Evolutionary conservation across 2,888 invertebrate species (phyloP), one percentile per base, ranked within the genome.

Genomic region (Boloria euphrosyne): DNA sequence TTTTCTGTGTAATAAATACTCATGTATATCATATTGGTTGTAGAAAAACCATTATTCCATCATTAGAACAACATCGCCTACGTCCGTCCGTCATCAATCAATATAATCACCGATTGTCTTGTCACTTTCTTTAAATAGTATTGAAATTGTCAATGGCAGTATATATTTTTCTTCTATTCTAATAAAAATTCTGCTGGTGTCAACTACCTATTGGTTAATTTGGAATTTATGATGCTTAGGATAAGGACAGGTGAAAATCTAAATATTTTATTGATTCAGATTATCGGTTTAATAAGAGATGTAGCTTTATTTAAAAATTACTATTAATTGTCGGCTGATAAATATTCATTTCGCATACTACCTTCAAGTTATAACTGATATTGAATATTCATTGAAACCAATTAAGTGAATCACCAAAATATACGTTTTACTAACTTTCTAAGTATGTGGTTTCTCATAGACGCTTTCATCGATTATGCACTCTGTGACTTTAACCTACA

Each of bases 91-190:
- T 77, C 78, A 84, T 90, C 82, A 75, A 88, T 90, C 88, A 86
- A 76, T 79, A 78, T 87, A 85, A 88, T 86, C 80, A 82, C 77
- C 83, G 74, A 87, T 88, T 87, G 87, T 87, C 75, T 78, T 81
- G 80, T 80, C 80, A 76, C 68, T 67, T 51, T 66, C 67, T 72
- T 72, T 70, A 66, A 72, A 69, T 69, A 49, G 54, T 17, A 62
- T 68, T 66, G 60, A 38, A 66, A 63, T 62, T 57, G 60, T 62
- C 38, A 62, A 66, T 59, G 17, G 57, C 31, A 38, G 17, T 51
- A 52, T 10, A 17, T 10, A 51, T 46, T 16, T 18, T 44, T 43
- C 18, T 51, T 10, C 2, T 49, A n/a, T 38, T 47, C 18, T 61
- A 44, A 10, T 38, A 38, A 2, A 38, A 38, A 10, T 38, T 10